Evolutionary conservation across 2,113 vertebrate genomes (phyloP), one percentile per base, ranked within the genome.

Genomic region (Eubucco bourcierii): DNA sequence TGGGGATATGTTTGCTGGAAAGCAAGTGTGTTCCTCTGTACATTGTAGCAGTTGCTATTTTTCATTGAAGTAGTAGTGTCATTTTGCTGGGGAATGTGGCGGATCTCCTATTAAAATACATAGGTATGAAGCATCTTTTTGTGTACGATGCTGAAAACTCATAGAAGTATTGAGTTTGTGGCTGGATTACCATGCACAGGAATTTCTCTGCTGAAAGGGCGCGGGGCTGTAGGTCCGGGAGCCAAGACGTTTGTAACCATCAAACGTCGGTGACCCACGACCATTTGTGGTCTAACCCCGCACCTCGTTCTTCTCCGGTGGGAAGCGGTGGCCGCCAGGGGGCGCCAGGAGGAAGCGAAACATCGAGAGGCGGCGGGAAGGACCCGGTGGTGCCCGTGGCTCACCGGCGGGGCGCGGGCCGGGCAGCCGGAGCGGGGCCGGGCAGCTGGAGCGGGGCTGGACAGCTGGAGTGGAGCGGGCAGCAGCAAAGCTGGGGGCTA

Each of bases 341-440:
- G 84, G 93, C 58, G 80, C 44, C 55, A 9, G 0, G 9, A 60
- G 73, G 77, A 65, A 65, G 44, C 0, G 4, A 55, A 70, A 37
- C 8, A 46, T 13, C 7, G 8, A 2, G 12, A 33, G 14, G 4
- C 39, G 10, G 12, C 19, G 31, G 34, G 33, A 28, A 9, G 8
- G 7, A 7, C 12, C 12, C 0, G 0, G 20, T 3, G 55, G 28
- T 24, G 50, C 50, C 21, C 12, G 50, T 12, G 23, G 50, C 12
- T 52, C 50, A 24, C 50, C 12, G 50, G 50, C 50, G 7, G 50
- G 23, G 23, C 53, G 53, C 53, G 53, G 47, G 47, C 6, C 50
- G 13, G 23, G 47, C 19, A 20, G 47, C 47, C 47, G 20, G 47
- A 39, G 37, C 37, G 37, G 37, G 37, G 37, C 10, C 37, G 37